phyloP scores from a whole-genome alignment of 2,113 vertebrate species.

The Galeopterus variegatus region DNA sequence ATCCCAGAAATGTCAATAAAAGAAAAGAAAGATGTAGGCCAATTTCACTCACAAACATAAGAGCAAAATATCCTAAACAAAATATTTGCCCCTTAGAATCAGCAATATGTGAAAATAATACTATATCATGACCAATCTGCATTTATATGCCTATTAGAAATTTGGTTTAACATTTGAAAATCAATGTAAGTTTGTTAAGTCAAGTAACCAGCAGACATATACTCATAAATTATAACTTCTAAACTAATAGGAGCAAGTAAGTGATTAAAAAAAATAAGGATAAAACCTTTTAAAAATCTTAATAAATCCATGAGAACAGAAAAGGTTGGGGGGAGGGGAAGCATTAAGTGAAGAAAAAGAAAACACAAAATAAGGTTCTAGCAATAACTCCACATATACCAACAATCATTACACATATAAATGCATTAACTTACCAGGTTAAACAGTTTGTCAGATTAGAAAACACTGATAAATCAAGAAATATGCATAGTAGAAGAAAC shows the following conservation, averaged over 20 bases:
- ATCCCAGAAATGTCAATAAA: neutral
- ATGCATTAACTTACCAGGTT: neutral
- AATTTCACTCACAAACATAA: neutral
- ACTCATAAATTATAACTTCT: neutral
- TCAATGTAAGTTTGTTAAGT: neutral
- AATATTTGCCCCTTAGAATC: neutral
- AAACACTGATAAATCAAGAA: neutral
- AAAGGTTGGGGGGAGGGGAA: neutral
- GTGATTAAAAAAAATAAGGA: neutral
- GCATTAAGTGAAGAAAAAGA: neutral
- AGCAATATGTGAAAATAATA: neutral
- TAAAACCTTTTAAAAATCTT: neutral
- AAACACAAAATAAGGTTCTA: neutral
- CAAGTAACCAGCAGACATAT: neutral
- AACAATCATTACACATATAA: neutral
- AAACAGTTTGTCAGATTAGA: slow-evolving; percentile 19
- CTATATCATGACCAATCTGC: neutral
- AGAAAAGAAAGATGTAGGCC: neutral
- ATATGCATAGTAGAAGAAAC: neutral
- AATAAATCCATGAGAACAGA: neutral
- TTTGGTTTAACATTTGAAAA: neutral
- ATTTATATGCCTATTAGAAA: neutral
- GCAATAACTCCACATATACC: neutral
- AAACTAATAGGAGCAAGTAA: neutral
- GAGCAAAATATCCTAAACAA: neutral